Evolutionary conservation across 2,797 vertebrate genomes (phyloP), one percentile per base, ranked within the genome.

Genomic region (Catamblyrhynchus diadema): DNA sequence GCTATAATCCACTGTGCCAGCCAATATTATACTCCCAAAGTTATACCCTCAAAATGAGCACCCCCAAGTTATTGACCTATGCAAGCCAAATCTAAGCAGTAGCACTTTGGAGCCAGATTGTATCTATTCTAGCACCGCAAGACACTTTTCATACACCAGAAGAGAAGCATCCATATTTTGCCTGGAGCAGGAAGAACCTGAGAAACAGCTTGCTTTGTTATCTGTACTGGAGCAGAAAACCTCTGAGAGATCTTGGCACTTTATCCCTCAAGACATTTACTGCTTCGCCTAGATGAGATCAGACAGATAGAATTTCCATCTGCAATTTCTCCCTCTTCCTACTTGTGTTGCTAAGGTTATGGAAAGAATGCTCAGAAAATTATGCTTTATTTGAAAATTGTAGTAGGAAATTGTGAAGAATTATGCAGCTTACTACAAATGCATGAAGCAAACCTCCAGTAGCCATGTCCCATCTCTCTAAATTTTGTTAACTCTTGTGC

Each of bases 281-380:
- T 60, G 48, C 44, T 89, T 50, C 0, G 1, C 50, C 57, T 79
- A 27, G 32, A 59, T 37, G 56, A 80, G n/a, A 80, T 88, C 69
- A 90, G 74, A 66, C n/a, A 73, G 54, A 74, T 6, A 86, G 33
- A 20, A 78, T 73, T 94, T 85, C 28, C 50, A 64, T 33, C 42
- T 45, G 64, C 84, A 81, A 2, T 42, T 87, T 89, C 54, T 65
- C n/a, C 17, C 17, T 71, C n/a, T 77, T 79, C 51, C 33, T 71
- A 37, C 33, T 88, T 88, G 14, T 59, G 82, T 90, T 94, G 75
- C 85, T 47, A 90, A 64, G 88, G 60, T n/a, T 93, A 86, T 54
- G 11, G 62, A 86, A 90, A 65, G 47, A 92, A 60, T 35, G 51
- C 14, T 56, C 6, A 67, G 37, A 73, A 33, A 67, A n/a, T 3